phyloP scores from a whole-genome alignment of 2,113 vertebrate genomes.

The Varanus komodoensis region DNA sequence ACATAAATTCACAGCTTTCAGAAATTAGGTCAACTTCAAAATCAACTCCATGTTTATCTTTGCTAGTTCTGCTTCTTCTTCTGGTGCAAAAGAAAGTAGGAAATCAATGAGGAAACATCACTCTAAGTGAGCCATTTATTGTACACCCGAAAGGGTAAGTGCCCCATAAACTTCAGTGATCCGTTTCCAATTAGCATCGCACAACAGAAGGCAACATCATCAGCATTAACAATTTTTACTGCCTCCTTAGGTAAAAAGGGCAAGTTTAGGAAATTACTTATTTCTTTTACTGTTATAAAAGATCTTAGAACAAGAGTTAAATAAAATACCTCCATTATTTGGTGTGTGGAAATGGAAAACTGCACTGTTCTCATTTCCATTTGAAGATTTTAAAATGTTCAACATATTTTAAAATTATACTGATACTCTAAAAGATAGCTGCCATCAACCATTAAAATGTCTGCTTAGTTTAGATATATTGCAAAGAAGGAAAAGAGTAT shows the following conservation, averaged over 20 bases:
- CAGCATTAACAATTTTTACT: constrained; percentile 81
- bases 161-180: constrained; percentile 79
- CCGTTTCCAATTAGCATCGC: constrained; percentile 81
- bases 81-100: constrained; percentile 75
- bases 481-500: neutral
- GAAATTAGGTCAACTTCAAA: constrained; percentile 78
- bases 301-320: constrained; percentile 31
- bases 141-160: constrained; percentile 77
- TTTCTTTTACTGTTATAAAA: constrained; percentile 76
- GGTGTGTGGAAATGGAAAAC: neutral
- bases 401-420: neutral
- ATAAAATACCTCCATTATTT: neutral
- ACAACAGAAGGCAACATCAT: constrained; percentile 78
- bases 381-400: neutral
- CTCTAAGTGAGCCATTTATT: constrained; percentile 81
- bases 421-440: neutral
- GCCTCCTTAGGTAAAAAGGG: constrained; percentile 68
- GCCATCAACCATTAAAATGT: neutral
- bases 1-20: constrained; percentile 66
- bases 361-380: neutral
- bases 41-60: constrained; percentile 81
- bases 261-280: constrained; percentile 79
- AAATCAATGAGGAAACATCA: constrained; percentile 79
- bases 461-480: neutral
- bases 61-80: constrained; percentile 66